Evolutionary conservation across 2,113 vertebrate genomes (phyloP).

Genomic region (Xerus inauris): DNA sequence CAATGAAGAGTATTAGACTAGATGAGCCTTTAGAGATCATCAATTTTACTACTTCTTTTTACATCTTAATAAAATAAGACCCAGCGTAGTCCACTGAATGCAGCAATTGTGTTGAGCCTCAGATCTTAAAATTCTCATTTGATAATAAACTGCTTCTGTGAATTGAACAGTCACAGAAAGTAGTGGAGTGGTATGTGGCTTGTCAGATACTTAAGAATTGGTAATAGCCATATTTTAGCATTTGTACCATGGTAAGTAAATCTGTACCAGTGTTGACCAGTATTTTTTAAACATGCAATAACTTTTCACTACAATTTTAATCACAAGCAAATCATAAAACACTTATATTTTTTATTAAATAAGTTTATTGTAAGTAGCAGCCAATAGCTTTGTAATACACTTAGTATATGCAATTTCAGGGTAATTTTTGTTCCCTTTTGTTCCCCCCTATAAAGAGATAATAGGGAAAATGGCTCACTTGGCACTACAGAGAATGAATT

Average conservation of each 20-base stretch:
- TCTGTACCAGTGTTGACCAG: not conserved
- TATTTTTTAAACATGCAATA: slow-evolving; percentile 8
- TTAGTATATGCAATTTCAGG: not conserved
- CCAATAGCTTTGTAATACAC: slow-evolving; percentile 33
- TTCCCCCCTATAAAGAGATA: not conserved
- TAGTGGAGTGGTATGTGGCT: slow-evolving; percentile 26
- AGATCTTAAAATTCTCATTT: slow-evolving; percentile 29
- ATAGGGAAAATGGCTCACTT: not conserved
- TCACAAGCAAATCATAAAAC: slow-evolving; percentile 45
- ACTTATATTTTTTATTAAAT: slow-evolving; percentile 33
- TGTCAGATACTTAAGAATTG: slow-evolving; percentile 48
- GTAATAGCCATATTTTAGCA: not conserved
- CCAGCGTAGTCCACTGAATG: not conserved
- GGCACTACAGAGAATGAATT: slow-evolving; percentile 17
- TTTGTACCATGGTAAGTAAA: slow-evolving; percentile 35
- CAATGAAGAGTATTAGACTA: not conserved
- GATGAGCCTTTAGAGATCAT: not conserved
- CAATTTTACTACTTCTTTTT: not conserved
- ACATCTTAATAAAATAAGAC: not conserved
- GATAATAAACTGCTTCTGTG: slow-evolving; percentile 28
- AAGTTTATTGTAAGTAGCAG: not conserved
- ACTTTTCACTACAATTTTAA: slow-evolving; percentile 41
- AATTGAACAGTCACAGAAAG: slow-evolving; percentile 34
- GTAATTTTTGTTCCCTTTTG: not conserved
- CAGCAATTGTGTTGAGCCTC: not conserved